A percentile compares a stretch with the other conserved stretches of the same genome.
phyloP scores from a whole-genome alignment of 2,888 invertebrate species.

The Megaustenia siamemsis region DNA sequence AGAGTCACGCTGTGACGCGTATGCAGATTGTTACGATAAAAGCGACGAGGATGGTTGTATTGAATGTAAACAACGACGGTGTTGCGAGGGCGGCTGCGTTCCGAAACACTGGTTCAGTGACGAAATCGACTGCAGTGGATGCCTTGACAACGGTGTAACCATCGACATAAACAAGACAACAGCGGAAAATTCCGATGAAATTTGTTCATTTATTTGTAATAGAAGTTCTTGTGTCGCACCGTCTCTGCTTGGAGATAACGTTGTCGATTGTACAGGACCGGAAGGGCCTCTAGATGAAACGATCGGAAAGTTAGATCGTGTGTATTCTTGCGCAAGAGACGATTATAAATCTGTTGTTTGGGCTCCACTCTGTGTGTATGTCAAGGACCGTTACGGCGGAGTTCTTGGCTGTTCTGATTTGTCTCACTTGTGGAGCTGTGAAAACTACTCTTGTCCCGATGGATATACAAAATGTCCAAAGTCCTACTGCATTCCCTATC shows the following conservation, averaged over 20 bases:
- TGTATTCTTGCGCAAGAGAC: background rate
- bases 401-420: slow-evolving; percentile 33
- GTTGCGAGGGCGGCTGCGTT: slow-evolving; percentile 23
- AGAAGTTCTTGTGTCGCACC: slow-evolving; percentile 27
- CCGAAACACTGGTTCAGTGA: slow-evolving; percentile 20
- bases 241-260: slow-evolving; percentile 8
- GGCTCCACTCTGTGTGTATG: slow-evolving; percentile 33
- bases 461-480: slow-evolving; percentile 41
- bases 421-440: slow-evolving; percentile 36
- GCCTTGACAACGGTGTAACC: background rate
- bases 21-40: slow-evolving; percentile 23
- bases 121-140: background rate
- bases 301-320: slow-evolving; percentile 9
- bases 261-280: slow-evolving; percentile 27
- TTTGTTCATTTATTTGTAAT: slow-evolving; percentile 45
- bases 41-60: slow-evolving; percentile 28
- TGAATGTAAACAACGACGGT: slow-evolving; percentile 23
- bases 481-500: slow-evolving; percentile 40
- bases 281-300: slow-evolving; percentile 48
- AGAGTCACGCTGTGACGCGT: slow-evolving; percentile 21
- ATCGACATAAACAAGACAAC: background rate
- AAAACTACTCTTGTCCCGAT: slow-evolving; percentile 32
- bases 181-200: background rate
- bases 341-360: background rate
- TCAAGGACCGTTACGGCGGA: slow-evolving; percentile 26